phyloP scores from a whole-genome alignment of 2,888 invertebrate species.

The Bhutanitis thaidina region DNA sequence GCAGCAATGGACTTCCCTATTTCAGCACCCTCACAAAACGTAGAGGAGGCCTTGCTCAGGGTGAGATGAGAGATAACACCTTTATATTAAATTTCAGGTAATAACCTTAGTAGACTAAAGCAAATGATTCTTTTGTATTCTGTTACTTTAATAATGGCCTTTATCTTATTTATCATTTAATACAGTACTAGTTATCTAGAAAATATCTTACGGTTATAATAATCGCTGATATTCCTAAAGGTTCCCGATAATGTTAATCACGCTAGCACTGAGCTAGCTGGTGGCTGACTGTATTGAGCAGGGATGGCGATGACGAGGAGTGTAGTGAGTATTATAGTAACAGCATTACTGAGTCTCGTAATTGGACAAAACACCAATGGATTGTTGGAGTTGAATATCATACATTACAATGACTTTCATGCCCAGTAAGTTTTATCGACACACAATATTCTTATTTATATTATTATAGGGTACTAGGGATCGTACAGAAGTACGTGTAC shows the following conservation, averaged over 20 bases:
- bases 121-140: background rate
- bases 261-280: background rate
- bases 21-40: too few relatives aligned
- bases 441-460: background rate
- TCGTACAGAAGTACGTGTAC: too few relatives aligned
- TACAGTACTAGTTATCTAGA: background rate
- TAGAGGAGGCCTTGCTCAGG: too few relatives aligned
- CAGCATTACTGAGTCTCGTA: conserved; percentile 29
- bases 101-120: too few relatives aligned
- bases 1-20: too few relatives aligned
- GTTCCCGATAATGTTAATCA: background rate
- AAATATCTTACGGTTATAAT: background rate
- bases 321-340: conserved; percentile 25
- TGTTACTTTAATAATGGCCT: background rate
- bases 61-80: too few relatives aligned
- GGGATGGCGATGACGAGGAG: conserved; percentile 12
- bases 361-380: conserved; percentile 34
- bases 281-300: background rate
- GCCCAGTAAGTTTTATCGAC: conserved; percentile 66
- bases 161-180: conserved; percentile 12
- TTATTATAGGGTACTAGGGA: too few relatives aligned
- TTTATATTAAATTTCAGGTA: too few relatives aligned
- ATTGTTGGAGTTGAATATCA: conserved; percentile 58
- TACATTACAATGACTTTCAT: conserved; percentile 80
- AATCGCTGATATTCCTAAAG: background rate